These are phyloP conservation scores for Cantharis nigra DNA, from an alignment of 2,888 invertebrate species.

Conservation along the genomic window DNA sequence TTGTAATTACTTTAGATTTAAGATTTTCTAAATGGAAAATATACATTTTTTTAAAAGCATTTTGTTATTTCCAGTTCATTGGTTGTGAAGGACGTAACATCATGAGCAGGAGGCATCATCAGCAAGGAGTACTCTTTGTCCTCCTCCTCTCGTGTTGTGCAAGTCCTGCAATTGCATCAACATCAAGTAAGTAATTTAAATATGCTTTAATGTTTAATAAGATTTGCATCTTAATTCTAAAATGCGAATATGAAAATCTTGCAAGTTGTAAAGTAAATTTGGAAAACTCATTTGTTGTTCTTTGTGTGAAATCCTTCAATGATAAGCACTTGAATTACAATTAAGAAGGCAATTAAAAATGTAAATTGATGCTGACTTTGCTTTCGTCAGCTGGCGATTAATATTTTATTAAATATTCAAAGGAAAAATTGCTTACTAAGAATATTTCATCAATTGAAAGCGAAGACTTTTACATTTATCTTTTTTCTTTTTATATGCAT, in stretches of 20 bases:
- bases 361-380: conserved; percentile 22
- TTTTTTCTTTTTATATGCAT: background rate
- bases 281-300: background rate
- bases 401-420: conserved; percentile 4
- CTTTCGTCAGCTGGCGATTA: conserved; percentile 11
- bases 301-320: background rate
- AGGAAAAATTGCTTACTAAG: background rate
- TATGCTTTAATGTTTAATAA: background rate
- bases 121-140: conserved; percentile 42
- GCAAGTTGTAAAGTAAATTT: background rate
- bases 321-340: conserved; percentile 6
- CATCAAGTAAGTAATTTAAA: conserved; percentile 19
- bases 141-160: conserved; percentile 41
- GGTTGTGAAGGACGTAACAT: conserved; percentile 35
- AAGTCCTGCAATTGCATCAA: conserved; percentile 21
- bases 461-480: background rate
- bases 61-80: conserved; percentile 23
- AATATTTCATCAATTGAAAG: background rate
- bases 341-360: conserved; percentile 18
- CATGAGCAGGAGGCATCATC: conserved; percentile 42
- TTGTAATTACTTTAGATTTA: background rate
- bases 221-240: background rate
- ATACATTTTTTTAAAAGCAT: background rate
- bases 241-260: background rate
- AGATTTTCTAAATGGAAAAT: background rate